Evolutionary conservation across 2,797 vertebrate species (phyloP), one percentile per base, ranked within the genome.

Genomic region (Fistularia commersonii): DNA sequence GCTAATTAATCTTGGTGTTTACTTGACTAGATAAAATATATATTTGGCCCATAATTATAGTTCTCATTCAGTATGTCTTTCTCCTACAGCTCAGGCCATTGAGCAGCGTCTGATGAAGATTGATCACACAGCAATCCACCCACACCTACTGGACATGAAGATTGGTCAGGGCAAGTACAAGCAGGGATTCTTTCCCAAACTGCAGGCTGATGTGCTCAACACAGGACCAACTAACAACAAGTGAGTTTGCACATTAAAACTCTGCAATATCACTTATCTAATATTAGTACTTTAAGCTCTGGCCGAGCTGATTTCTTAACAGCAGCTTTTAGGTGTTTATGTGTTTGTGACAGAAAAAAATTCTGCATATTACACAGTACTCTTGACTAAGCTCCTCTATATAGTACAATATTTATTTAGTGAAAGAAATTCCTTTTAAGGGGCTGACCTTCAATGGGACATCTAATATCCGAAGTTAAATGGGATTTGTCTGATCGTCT

Each of bases 61-160:
- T 4, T 23, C 23, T 23, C 23, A 23, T 23, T 23, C 23, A 23
- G 4, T 23, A 23, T 23, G 23, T 4, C 34, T 3, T 63, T 36
- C 43, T 41, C 41, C 42, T 1, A 23, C 88, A 99, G 96, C 98
- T 79, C 98, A 97, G 83, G 92, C 94, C 70, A 97, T 99, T 52
- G 95, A 99, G 77, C 86, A 94, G 85, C 91, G 97, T 38, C 88
- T 99, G 45, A 75, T 89, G 55, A 99, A 99, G 91, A 99, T 99
- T 31, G 97, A 99, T 80, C 97, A 99, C 82, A 97, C 94, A 3
- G 97, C 97, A 7, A 85, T 99, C 63, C 97, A 98, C 57, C 96
- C 97, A 8, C 97, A 99, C 80, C 89, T 99, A 61, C 87, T 99
- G 83, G 97, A 99, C 82, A 99, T 99, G 97, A 98, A 97, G 90